Evolutionary conservation across 2,113 vertebrate genomes (phyloP), one percentile per base, ranked within the genome.

Genomic region (Corythaeola cristata): DNA sequence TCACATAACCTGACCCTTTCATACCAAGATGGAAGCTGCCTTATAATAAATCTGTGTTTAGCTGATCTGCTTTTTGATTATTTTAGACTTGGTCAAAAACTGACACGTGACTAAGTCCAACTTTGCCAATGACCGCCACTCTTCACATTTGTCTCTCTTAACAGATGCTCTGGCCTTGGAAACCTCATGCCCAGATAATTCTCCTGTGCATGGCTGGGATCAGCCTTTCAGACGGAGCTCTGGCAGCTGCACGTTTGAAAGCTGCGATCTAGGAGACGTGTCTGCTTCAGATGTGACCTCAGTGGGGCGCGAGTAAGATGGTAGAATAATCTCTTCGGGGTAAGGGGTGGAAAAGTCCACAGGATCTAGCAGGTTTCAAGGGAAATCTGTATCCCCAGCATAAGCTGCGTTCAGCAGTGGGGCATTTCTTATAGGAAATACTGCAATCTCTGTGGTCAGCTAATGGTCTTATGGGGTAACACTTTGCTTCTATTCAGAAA

Each of bases 141-240:
- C 27, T 75, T 81, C 6, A 6, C 10, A 0, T 10, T 69, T 71
- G 6, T 85, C 17, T 30, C 52, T 67, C 49, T 67, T 35, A 33
- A 53, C 96, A 99, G 99, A 98, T 96, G 98, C 98, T 88, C 96
- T 98, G 30, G 71, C 47, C 52, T 96, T 98, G 94, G 98, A 98
- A 53, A 73, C 55, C 52, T 88, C 74, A 6, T 60, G 53, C 15
- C 39, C n/a, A 28, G 37, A 24, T 11, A 92, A 71, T 37, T 28
- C 8, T 41, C 3, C 33, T 53, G 56, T 30, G 28, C 39, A 49
- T 3, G 0, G 6, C 60, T 71, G 94, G 83, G 21, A 52, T 26
- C 3, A 1, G 11, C 50, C 45, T 50, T 58, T 28, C 37, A 56
- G 67, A 23, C 62, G 32, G 7, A 81, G 24, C 33, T 52, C 60